Conservation (phyloP, 1,140 invertebrate genomes). For the Sinella curviseta region DNA sequence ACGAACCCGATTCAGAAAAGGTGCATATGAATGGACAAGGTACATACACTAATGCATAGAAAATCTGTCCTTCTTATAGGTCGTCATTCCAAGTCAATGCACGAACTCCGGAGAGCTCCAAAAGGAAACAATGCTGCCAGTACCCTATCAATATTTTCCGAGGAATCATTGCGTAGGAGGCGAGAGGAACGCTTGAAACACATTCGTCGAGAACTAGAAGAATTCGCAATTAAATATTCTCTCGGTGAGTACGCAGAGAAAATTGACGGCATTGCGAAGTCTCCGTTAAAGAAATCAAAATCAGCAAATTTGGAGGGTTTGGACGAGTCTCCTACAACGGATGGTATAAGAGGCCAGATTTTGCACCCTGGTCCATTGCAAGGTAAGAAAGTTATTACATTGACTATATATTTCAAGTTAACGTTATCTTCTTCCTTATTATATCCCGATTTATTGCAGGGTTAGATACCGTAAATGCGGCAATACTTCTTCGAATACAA, state of each 20-base stretch:
- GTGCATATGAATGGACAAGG: too few species aligned
- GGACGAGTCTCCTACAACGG: not conserved
- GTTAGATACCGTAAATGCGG: not conserved
- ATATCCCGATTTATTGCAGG: not conserved
- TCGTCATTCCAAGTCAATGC: not conserved
- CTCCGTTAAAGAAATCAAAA: not conserved
- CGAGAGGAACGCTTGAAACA: not conserved
- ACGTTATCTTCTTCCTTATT: too few species aligned
- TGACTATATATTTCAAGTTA: not conserved
- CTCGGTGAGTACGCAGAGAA: not conserved
- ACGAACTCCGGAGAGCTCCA: not conserved
- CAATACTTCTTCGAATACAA: constrained; percentile 8
- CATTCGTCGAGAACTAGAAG: not conserved
- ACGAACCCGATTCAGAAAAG: too few species aligned
- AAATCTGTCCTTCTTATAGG: not conserved
- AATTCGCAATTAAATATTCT: constrained; percentile 15
- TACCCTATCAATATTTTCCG: not conserved
- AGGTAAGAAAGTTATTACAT: not conserved
- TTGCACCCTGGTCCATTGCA: not conserved
- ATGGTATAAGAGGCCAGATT: not conserved
- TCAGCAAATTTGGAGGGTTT: not conserved
- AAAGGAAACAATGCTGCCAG: not conserved
- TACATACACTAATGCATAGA: not conserved
- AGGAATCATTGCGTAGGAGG: not conserved
- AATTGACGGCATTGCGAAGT: not conserved